Percentiles rank a stretch among this genome's conserved stretches.
Evolutionary conservation across 2,113 vertebrate species (phyloP).

Genomic region (Oophaga pumilio): DNA sequence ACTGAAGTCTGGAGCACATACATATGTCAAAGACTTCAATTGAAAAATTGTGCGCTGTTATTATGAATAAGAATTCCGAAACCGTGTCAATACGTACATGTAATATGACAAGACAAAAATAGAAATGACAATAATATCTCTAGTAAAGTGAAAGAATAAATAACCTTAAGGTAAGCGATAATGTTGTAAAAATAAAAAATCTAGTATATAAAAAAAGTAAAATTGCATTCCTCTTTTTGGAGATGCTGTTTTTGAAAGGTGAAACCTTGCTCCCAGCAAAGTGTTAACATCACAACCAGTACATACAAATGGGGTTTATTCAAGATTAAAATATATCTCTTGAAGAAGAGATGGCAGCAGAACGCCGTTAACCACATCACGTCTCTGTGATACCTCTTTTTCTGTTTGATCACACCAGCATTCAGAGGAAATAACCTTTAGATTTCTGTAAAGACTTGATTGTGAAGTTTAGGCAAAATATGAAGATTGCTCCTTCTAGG

Average conservation of each 20-base stretch:
- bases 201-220: neutral
- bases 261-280: constrained; percentile 3
- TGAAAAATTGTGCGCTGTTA: neutral
- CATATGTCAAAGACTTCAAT: neutral
- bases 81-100: neutral
- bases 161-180: neutral
- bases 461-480: neutral
- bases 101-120: neutral
- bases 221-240: neutral
- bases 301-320: constrained; percentile 8
- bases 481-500: neutral
- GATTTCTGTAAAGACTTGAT: neutral
- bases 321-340: constrained; percentile 1
- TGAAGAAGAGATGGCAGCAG: neutral
- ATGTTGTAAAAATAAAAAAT: neutral
- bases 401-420: neutral
- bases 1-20: no score
- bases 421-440: neutral
- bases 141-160: neutral
- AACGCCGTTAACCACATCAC: constrained; percentile 8
- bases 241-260: constrained; percentile 15
- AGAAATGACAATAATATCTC: neutral
- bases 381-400: neutral
- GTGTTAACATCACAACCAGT: constrained; percentile 12
- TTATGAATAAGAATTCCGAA: neutral